These are phyloP conservation scores for Amblyornis subalaris DNA, from an alignment of 2,113 vertebrate genomes.

Conservation along the genomic window DNA sequence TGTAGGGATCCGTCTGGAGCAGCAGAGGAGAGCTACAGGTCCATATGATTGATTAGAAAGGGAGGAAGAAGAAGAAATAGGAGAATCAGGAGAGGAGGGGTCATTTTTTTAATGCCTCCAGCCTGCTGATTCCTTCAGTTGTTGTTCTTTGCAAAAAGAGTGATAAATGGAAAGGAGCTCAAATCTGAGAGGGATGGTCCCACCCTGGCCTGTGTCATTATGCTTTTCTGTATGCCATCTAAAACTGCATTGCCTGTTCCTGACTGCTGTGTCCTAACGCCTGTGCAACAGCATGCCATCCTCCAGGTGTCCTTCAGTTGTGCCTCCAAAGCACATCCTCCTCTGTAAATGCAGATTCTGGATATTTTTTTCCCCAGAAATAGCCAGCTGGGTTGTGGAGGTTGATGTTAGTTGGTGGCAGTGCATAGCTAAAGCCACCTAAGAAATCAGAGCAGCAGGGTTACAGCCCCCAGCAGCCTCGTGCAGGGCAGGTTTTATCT, in stretches of 20 bases:
- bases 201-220: not conserved
- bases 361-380: not conserved
- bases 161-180: not conserved
- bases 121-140: not conserved
- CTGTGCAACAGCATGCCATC: fast-evolving
- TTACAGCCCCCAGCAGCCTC: not conserved
- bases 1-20: no score
- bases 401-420: not conserved
- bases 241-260: not conserved
- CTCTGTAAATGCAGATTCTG: not conserved
- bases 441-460: not conserved
- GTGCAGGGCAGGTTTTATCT: not conserved
- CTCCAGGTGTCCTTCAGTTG: not conserved
- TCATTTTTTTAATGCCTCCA: not conserved
- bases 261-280: not conserved
- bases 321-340: not conserved
- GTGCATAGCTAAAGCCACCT: fast-evolving
- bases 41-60: no score
- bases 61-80: not conserved
- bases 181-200: not conserved
- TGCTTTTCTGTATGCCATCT: not conserved
- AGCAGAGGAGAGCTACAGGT: no score
- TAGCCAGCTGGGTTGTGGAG: fast-evolving
- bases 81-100: not conserved
- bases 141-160: not conserved